These are phyloP conservation scores for Alloplasta piceator DNA, from an alignment of 2,888 invertebrate genomes.

Conservation along the genomic window DNA sequence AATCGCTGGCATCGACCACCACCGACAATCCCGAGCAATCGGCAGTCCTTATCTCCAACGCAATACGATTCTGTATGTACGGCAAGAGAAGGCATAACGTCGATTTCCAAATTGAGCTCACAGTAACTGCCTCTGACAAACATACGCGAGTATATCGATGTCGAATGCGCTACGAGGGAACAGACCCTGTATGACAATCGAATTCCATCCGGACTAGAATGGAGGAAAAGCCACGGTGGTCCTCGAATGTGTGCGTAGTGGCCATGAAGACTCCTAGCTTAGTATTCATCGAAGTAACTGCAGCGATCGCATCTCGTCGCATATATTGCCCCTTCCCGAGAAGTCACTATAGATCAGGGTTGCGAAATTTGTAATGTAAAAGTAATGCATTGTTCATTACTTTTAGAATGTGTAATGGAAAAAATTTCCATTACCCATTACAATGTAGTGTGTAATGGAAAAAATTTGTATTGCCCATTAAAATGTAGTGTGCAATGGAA, in stretches of 20 bases:
- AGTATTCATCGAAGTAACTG: constrained; percentile 71
- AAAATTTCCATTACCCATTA: too few relatives aligned
- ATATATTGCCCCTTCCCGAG: constrained; percentile 39
- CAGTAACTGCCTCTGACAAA: constrained; percentile 1
- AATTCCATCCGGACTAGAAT: constrained; percentile 39
- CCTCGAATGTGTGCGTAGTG: too few relatives aligned
- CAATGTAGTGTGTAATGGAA: too few relatives aligned
- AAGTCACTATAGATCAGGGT: too few relatives aligned
- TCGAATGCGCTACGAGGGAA: constrained; percentile 4
- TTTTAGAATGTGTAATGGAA: too few relatives aligned
- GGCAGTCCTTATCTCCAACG: constrained; percentile 35
- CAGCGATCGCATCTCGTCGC: constrained; percentile 52
- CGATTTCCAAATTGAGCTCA: constrained; percentile 39
- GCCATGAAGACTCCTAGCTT: constrained; percentile 57
- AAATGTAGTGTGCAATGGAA: too few relatives aligned
- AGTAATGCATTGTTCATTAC: too few relatives aligned
- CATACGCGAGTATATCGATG: not conserved
- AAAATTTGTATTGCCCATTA: too few relatives aligned
- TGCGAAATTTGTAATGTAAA: too few relatives aligned
- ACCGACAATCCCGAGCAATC: constrained; percentile 13
- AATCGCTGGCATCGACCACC: constrained; percentile 25
- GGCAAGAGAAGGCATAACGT: not conserved
- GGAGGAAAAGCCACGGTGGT: constrained; percentile 18
- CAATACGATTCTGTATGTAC: constrained; percentile 23
- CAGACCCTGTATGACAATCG: constrained; percentile 38